Percentiles rank a stretch among this genome's conserved stretches.
Conservation (phyloP, 2,797 vertebrate genomes). For the Australoheros facetus region DNA sequence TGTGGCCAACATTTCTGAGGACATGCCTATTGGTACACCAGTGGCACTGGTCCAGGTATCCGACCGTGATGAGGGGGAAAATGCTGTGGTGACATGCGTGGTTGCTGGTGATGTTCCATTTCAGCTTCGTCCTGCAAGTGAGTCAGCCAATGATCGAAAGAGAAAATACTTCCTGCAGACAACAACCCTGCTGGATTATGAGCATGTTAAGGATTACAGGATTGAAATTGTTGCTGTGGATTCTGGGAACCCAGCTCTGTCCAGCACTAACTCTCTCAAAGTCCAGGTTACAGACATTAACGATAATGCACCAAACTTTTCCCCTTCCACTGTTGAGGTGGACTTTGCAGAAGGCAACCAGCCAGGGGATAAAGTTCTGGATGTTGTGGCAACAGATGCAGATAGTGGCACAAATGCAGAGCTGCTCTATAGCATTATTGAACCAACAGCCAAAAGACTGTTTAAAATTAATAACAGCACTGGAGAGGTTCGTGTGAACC, state of each 20-base stretch:
- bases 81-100: slow-evolving; percentile 94
- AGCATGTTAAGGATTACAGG: slow-evolving; percentile 90
- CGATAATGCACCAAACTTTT: slow-evolving; percentile 91
- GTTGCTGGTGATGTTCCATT: slow-evolving; percentile 95
- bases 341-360: slow-evolving; percentile 92
- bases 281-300: slow-evolving; percentile 96
- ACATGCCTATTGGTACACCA: slow-evolving; percentile 91
- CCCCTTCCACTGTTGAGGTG: slow-evolving; percentile 87
- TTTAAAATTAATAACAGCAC: slow-evolving; percentile 89
- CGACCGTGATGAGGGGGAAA: slow-evolving; percentile 94
- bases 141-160: slow-evolving; percentile 91
- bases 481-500: slow-evolving; percentile 90
- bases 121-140: slow-evolving; percentile 91
- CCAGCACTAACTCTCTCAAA: slow-evolving; percentile 95
- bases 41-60: slow-evolving; percentile 97
- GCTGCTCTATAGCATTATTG: slow-evolving; percentile 88
- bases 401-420: slow-evolving; percentile 94
- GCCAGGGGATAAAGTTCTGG: slow-evolving; percentile 87
- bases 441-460: slow-evolving; percentile 80
- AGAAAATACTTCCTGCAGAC: slow-evolving; percentile 98
- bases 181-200: slow-evolving; percentile 92
- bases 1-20: slow-evolving; percentile 96
- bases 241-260: slow-evolving; percentile 95
- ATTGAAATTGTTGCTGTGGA: slow-evolving; percentile 97
- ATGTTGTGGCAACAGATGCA: slow-evolving; percentile 88